A percentile compares a stretch with the other conserved stretches of the same genome.
These are phyloP conservation scores for Anarrhichthys ocellatus DNA, from an alignment of 2,113 vertebrate species.

Conservation along the genomic window DNA sequence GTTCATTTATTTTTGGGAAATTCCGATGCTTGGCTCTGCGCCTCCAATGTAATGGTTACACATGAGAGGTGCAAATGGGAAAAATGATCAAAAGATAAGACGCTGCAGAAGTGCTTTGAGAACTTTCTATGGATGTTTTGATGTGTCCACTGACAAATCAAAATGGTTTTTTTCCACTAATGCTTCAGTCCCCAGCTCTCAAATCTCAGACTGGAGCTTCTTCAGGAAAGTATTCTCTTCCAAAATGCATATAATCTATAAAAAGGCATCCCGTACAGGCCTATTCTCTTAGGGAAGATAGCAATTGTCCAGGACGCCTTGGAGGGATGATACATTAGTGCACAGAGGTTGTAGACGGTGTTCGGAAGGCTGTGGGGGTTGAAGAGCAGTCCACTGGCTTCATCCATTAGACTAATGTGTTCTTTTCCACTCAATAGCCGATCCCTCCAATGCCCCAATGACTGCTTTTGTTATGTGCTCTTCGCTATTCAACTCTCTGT, in stretches of 20 bases:
- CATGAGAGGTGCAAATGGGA: too few species aligned
- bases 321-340: constrained; percentile 71
- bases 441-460: constrained; percentile 52
- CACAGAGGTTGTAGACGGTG: constrained; percentile 48
- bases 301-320: constrained; percentile 42
- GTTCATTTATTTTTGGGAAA: not conserved
- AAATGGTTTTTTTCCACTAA: not conserved
- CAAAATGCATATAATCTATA: constrained; percentile 35
- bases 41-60: not conserved
- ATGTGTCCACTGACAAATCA: not conserved
- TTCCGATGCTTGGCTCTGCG: not conserved
- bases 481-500: constrained; percentile 49
- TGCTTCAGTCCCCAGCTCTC: not conserved
- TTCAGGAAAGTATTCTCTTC: constrained; percentile 21
- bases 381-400: constrained; percentile 57
- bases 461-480: constrained; percentile 48
- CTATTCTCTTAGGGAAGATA: constrained; percentile 26
- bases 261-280: constrained; percentile 22
- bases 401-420: constrained; percentile 83
- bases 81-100: not conserved
- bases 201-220: not conserved
- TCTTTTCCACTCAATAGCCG: constrained; percentile 63
- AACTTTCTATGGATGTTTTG: not conserved
- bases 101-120: not conserved
- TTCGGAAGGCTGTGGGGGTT: constrained; percentile 51